These are phyloP conservation scores for Aphrophora alni DNA, from an alignment of 2,888 invertebrate species.

Conservation along the genomic window DNA sequence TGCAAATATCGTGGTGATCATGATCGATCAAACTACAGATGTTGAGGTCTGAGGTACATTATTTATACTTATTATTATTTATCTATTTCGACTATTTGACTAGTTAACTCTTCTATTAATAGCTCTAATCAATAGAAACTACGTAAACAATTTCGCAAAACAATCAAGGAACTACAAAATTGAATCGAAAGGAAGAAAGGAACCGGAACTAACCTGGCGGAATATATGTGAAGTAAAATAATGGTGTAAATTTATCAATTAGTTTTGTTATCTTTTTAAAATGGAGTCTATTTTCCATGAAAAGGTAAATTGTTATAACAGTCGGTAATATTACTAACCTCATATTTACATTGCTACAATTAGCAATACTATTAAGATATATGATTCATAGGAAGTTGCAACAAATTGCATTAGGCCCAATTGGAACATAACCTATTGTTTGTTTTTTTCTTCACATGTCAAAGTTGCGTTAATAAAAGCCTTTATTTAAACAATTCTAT, in stretches of 20 bases:
- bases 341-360: neutral
- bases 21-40: too few species aligned
- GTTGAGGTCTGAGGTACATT: too few species aligned
- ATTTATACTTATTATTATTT: too few species aligned
- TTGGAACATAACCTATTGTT: neutral
- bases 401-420: neutral
- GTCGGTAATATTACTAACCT: neutral
- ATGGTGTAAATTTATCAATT: neutral
- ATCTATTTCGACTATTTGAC: too few species aligned
- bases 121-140: too few species aligned
- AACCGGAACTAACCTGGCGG: neutral
- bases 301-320: conserved; percentile 40
- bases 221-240: neutral
- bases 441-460: neutral
- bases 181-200: neutral
- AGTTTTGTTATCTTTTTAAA: neutral
- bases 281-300: conserved; percentile 48
- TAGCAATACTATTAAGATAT: neutral
- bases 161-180: too few species aligned
- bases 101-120: too few species aligned
- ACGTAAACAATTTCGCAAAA: too few species aligned
- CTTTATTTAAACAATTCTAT: too few species aligned
- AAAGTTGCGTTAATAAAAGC: too few species aligned
- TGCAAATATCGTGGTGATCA: too few species aligned
- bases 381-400: neutral